Percentiles rank a stretch among this genome's conserved stretches.
These are phyloP conservation scores for Xylocopa sonorina DNA, from an alignment of 1,140 invertebrate genomes.

Conservation along the genomic window DNA sequence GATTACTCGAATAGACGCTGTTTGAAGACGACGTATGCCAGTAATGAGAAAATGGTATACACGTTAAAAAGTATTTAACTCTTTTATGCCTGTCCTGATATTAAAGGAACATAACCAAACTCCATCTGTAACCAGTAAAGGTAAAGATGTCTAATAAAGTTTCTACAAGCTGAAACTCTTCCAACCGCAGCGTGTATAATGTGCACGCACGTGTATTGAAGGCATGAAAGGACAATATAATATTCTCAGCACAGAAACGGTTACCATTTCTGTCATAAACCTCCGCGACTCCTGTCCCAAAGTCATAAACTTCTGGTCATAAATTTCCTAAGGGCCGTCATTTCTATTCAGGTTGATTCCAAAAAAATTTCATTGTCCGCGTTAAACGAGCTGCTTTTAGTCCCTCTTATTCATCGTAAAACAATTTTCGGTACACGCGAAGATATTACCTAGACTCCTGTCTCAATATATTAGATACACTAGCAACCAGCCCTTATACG, in stretches of 20 bases:
- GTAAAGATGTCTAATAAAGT: no score
- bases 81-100: no score
- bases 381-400: neutral
- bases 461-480: neutral
- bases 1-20: no score
- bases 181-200: neutral
- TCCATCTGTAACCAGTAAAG: no score
- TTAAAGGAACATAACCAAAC: no score
- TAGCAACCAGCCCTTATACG: no score
- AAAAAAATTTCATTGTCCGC: neutral
- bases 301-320: neutral
- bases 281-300: neutral
- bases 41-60: no score
- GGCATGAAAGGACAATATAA: neutral
- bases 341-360: neutral
- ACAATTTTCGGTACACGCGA: neutral
- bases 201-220: neutral
- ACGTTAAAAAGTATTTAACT: no score
- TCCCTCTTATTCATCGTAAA: neutral
- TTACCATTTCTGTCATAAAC: constrained; percentile 4
- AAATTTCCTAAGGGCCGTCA: neutral
- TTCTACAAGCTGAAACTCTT: neutral
- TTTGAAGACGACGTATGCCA: no score
- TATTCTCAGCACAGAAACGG: neutral
- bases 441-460: neutral